These are phyloP conservation scores for Terrapene triunguis DNA, from an alignment of 2,113 vertebrate genomes.

Conservation along the genomic window DNA sequence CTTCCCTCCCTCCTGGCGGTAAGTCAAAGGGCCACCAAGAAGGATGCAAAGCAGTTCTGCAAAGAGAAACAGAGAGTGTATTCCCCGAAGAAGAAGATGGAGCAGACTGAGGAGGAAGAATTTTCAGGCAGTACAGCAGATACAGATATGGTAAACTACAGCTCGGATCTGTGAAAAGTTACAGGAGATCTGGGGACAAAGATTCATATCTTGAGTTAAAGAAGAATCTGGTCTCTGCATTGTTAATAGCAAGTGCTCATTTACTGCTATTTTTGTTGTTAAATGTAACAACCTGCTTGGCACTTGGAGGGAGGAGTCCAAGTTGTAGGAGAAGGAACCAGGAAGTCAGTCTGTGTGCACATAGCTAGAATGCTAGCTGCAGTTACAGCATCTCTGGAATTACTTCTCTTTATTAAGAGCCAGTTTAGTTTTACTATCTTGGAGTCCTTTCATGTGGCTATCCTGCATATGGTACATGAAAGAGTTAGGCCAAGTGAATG, in stretches of 20 bases:
- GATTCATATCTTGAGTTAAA: neutral
- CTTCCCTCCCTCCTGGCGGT: neutral
- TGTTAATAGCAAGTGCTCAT: neutral
- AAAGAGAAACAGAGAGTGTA: neutral
- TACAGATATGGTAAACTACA: neutral
- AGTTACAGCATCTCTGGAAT: neutral
- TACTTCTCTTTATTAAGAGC: neutral
- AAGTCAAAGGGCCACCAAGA: neutral
- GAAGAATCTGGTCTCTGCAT: neutral
- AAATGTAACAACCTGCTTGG: fast-evolving
- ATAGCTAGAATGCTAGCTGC: neutral
- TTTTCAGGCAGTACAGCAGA: neutral
- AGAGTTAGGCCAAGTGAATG: neutral
- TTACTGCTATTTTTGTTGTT: neutral
- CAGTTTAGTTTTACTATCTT: neutral
- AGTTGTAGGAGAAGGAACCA: neutral
- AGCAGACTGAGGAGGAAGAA: neutral
- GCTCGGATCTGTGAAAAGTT: neutral
- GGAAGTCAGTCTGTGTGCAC: neutral
- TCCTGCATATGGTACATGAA: neutral
- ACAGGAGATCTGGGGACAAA: neutral
- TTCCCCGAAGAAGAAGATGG: neutral
- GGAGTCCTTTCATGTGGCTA: neutral
- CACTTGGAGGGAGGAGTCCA: neutral
- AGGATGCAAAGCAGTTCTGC: neutral